Base-by-base conservation (phyloP, 2,797 vertebrate species). In the Alauda arvensis region DNA sequence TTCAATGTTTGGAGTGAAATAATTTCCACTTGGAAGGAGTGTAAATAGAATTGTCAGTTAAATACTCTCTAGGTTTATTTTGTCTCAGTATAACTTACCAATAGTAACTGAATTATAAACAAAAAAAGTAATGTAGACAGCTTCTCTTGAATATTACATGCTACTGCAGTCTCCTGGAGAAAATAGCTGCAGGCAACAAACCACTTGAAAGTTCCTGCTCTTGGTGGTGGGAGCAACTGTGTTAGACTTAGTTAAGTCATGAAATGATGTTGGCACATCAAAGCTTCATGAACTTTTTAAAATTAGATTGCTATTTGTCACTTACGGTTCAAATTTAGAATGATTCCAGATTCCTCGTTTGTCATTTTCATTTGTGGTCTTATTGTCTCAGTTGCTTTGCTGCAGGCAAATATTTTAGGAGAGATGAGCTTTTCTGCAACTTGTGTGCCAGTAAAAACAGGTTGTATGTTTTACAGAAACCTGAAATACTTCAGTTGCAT, bases 111-210 rank as follows among this genome's bases (percentile, higher is more conserved):
- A 62, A 34, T 59, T 40, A 5, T 28, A 62, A 52, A 65, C 56
- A 74, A 82, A 48, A 55, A 66, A 63, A 37, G 67, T 61, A 28
- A 39, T 10, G 19, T 33, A 80, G 86, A 56, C 76, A 66, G 65
- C 14, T 71, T 89, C 53, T 92, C 33, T 75, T 92, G 88, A 88
- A 80, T 93, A 80, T 91, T 93, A 26, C 69, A 86, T 94, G 81
- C 37, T 71, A 3, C 51, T 71, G 61, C 52, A 39, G 37, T 40
- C 57, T 82, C 70, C 66, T 80, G 60, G 60, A 94, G 88, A 60
- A 93, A 91, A 93, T 69, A 90, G 86, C 86, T 87, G 66, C 66
- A 56, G 88, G 93, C 76, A 77, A 68, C 69, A 62, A 89, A 59
- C 88, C 59, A 42, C 81, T 86, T 95, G 76, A 71, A 92, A 84